phyloP scores from a whole-genome alignment of 2,888 invertebrate genomes.

The Rugalucina vietnamica region DNA sequence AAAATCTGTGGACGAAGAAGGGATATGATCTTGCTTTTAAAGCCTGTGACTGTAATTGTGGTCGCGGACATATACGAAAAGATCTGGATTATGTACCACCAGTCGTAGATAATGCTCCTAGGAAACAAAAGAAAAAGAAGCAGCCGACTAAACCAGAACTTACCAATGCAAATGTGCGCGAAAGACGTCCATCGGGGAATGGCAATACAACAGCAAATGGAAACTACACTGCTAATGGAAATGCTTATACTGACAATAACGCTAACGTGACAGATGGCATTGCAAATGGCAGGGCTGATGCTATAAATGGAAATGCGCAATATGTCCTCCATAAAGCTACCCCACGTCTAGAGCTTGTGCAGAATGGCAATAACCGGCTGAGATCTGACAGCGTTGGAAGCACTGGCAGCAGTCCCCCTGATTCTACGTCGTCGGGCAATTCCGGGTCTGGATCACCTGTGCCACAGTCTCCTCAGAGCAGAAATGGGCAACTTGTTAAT shows the following conservation, averaged over 20 bases:
- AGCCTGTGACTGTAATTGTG: slow-evolving; percentile 97
- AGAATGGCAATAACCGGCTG: slow-evolving; percentile 60
- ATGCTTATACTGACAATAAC: slow-evolving; percentile 83
- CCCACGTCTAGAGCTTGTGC: slow-evolving; percentile 54
- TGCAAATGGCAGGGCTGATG: slow-evolving; percentile 38
- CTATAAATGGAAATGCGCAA: slow-evolving; percentile 24
- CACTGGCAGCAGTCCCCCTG: slow-evolving; percentile 83
- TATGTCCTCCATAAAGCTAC: slow-evolving; percentile 53
- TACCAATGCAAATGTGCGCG: slow-evolving; percentile 69
- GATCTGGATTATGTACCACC: slow-evolving; percentile 96
- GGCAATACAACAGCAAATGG: slow-evolving; percentile 48
- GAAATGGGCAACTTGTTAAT: slow-evolving; percentile 51
- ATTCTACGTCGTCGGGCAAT: slow-evolving; percentile 72
- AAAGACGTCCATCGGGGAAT: slow-evolving; percentile 53
- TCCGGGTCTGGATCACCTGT: slow-evolving; percentile 71
- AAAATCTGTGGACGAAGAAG: slow-evolving; percentile 99
- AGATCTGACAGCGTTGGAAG: slow-evolving; percentile 83
- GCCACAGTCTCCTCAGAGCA: slow-evolving; percentile 67
- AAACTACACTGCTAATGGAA: slow-evolving; percentile 52
- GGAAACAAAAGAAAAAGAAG: slow-evolving; percentile 87
- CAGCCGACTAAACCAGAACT: slow-evolving; percentile 88
- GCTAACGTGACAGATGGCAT: slow-evolving; percentile 83
- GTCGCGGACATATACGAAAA: slow-evolving; percentile 95
- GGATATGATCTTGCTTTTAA: slow-evolving; percentile 98
- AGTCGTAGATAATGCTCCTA: slow-evolving; percentile 76